Percentiles rank a stretch among this genome's conserved stretches.
phyloP scores from a whole-genome alignment of 1,140 invertebrate genomes.

The Pseudomyrmex pallidus region DNA sequence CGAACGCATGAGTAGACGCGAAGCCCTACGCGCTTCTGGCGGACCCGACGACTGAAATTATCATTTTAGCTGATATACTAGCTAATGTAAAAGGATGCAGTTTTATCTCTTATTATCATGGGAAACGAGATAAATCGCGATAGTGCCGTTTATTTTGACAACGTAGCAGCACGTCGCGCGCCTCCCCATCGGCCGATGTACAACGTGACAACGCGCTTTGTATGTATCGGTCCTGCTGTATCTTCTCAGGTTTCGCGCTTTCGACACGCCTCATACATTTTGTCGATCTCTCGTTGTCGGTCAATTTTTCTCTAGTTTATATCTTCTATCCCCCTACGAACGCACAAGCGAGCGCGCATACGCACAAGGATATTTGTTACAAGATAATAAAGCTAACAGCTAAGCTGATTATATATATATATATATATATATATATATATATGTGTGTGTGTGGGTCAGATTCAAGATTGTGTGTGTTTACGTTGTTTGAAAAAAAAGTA shows the following conservation, averaged over 20 bases:
- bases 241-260: background rate
- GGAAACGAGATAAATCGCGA: constrained; percentile 86
- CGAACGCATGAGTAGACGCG: constrained; percentile 56
- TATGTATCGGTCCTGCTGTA: constrained; percentile 10
- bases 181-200: constrained; percentile 72
- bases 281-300: too few species aligned
- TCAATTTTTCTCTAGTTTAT: background rate
- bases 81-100: constrained; percentile 86
- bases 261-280: background rate
- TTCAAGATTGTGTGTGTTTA: too few species aligned
- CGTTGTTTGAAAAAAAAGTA: too few species aligned
- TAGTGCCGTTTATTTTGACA: constrained; percentile 86
- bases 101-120: constrained; percentile 86
- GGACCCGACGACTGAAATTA: constrained; percentile 84
- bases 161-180: constrained; percentile 68
- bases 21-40: constrained; percentile 82
- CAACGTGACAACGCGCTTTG: constrained; percentile 31
- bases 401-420: too few species aligned
- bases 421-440: too few species aligned
- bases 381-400: background rate
- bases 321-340: too few species aligned
- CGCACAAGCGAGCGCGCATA: too few species aligned
- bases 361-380: background rate
- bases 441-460: too few species aligned
- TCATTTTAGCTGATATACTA: constrained; percentile 86